These are phyloP conservation scores for Callosobruchus maculatus DNA, from an alignment of 2,888 invertebrate species.

Conservation along the genomic window DNA sequence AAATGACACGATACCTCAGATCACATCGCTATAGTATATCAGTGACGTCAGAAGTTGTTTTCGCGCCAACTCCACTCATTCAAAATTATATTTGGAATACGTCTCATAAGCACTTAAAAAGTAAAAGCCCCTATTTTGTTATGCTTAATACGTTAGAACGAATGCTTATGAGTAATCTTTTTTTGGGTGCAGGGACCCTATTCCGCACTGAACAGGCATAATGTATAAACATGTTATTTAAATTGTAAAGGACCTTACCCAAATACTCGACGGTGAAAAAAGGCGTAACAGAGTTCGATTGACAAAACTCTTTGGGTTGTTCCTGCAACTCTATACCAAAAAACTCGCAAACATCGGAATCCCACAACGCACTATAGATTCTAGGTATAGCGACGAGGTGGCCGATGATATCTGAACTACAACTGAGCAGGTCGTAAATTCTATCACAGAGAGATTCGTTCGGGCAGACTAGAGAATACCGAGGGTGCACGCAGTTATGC, in stretches of 20 bases:
- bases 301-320: conserved; percentile 19
- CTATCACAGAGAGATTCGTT: conserved; percentile 64
- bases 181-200: too few relatives aligned
- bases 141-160: too few relatives aligned
- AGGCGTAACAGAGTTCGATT: conserved; percentile 34
- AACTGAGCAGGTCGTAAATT: conserved; percentile 72
- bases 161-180: too few relatives aligned
- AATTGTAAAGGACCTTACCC: not conserved
- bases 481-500: conserved; percentile 65
- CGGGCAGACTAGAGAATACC: conserved; percentile 74
- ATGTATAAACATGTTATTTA: too few relatives aligned
- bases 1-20: too few relatives aligned
- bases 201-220: too few relatives aligned
- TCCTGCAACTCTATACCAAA: conserved; percentile 62
- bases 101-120: too few relatives aligned
- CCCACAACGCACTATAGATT: conserved; percentile 59
- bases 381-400: conserved; percentile 59
- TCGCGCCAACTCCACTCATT: too few relatives aligned
- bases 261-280: conserved; percentile 5
- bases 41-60: too few relatives aligned
- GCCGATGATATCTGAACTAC: conserved; percentile 60
- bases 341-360: conserved; percentile 58
- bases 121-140: too few relatives aligned
- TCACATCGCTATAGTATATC: too few relatives aligned
- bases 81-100: too few relatives aligned